Percentiles rank a stretch among this genome's conserved stretches.
Conservation (phyloP, 2,113 vertebrate genomes). For the Echinops telfairi region DNA sequence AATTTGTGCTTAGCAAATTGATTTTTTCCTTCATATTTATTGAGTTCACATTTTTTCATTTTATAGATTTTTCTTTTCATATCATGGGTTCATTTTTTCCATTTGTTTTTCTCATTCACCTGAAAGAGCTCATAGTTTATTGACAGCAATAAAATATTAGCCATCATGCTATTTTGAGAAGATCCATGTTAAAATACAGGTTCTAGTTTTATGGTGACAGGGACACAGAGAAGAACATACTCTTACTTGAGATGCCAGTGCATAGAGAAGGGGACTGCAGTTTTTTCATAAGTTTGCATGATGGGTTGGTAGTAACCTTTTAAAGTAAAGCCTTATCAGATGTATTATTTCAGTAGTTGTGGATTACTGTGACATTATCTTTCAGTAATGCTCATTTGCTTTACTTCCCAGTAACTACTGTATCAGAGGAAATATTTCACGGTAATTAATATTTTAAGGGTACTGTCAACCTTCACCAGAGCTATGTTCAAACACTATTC, state of each 20-base stretch:
- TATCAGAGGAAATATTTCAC: conserved; percentile 38
- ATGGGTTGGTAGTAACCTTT: background rate
- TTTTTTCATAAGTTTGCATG: conserved; percentile 19
- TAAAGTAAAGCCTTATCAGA: background rate
- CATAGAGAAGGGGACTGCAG: background rate
- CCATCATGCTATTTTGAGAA: conserved; percentile 28
- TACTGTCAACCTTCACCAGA: background rate
- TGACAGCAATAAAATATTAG: background rate
- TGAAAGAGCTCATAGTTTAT: conserved; percentile 26
- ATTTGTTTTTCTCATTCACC: conserved; percentile 11
- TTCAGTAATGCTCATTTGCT: background rate
- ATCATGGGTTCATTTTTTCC: conserved; percentile 35
- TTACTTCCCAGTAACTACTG: background rate
- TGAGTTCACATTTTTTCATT: background rate
- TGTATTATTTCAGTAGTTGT: background rate
- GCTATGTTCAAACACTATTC: background rate
- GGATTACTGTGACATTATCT: background rate
- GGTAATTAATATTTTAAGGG: conserved; percentile 12
- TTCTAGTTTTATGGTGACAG: conserved; percentile 31
- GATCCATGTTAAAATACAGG: conserved; percentile 21
- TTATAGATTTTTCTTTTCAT: conserved; percentile 36
- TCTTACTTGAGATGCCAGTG: background rate
- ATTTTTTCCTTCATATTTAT: background rate
- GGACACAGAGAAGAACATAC: background rate
- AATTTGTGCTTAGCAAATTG: conserved; percentile 36